phyloP scores from a whole-genome alignment of 2,113 vertebrate genomes.

The Barbus barbus region DNA sequence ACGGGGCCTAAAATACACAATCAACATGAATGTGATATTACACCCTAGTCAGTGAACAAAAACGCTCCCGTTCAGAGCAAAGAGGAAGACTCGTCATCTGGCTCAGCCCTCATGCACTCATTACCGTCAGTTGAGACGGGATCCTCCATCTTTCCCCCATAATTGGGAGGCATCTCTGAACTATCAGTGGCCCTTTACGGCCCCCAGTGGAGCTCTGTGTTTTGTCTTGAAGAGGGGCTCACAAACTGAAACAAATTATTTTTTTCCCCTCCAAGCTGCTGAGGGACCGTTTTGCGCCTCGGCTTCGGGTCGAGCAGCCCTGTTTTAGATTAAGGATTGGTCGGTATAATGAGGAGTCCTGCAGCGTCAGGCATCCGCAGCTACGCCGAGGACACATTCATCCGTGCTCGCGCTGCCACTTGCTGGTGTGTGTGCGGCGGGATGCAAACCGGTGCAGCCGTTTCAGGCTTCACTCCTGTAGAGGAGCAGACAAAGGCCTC shows the following conservation, averaged over 20 bases:
- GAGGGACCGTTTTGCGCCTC: slow-evolving; percentile 7
- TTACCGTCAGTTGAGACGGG: not conserved
- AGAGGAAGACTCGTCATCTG: not conserved
- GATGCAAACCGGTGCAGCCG: slow-evolving; percentile 26
- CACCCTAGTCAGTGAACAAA: not conserved
- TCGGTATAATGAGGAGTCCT: slow-evolving; percentile 42
- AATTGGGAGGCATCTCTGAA: slow-evolving; percentile 13
- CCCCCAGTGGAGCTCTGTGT: slow-evolving; percentile 21
- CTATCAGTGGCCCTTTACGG: not conserved
- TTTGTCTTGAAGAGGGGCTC: slow-evolving; percentile 8
- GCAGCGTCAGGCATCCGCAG: not conserved
- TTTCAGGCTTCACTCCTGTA: slow-evolving; percentile 42
- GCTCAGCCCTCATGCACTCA: slow-evolving; percentile 23
- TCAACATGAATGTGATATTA: slow-evolving; percentile 10
- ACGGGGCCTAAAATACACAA: slow-evolving; percentile 28
- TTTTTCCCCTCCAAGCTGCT: not conserved
- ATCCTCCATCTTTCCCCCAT: not conserved
- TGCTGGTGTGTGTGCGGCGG: not conserved
- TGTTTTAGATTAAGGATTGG: slow-evolving; percentile 32
- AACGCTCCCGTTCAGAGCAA: too few relatives aligned
- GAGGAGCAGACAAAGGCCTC: slow-evolving; percentile 45
- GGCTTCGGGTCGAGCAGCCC: not conserved
- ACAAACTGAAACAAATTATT: not conserved
- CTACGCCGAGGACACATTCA: not conserved
- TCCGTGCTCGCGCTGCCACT: not conserved